phyloP scores from a whole-genome alignment of 1,140 invertebrate species.

The Trichoplusia ni region DNA sequence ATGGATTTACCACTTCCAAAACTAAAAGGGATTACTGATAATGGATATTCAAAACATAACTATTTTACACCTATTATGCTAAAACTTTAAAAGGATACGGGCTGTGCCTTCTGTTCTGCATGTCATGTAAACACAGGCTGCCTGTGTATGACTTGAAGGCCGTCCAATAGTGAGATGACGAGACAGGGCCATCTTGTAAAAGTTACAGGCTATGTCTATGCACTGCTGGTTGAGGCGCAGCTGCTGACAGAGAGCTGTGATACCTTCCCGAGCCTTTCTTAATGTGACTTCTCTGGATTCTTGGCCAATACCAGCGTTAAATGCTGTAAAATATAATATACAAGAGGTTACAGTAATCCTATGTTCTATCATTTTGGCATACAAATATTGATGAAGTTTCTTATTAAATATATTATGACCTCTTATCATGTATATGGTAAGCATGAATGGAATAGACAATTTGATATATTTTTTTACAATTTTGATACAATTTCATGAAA shows the following conservation, averaged over 20 bases:
- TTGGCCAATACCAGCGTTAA: constrained; percentile 90
- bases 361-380: too few species aligned
- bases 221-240: constrained; percentile 93
- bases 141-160: constrained; percentile 95
- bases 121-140: constrained; percentile 98
- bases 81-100: constrained; percentile 93
- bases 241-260: constrained; percentile 89
- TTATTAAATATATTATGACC: too few species aligned
- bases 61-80: too few species aligned
- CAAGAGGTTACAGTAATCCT: neutral
- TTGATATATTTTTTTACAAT: too few species aligned
- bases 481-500: too few species aligned
- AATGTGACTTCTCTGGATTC: constrained; percentile 96
- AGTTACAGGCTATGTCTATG: constrained; percentile 96
- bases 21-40: too few species aligned
- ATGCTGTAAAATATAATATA: constrained; percentile 81
- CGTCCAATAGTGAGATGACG: constrained; percentile 94
- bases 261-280: constrained; percentile 92
- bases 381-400: too few species aligned
- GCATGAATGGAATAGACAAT: neutral
- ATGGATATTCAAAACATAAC: too few species aligned
- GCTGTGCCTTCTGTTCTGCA: constrained; percentile 96
- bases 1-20: too few species aligned
- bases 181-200: constrained; percentile 97
- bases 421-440: too few species aligned